These are phyloP conservation scores for Matsumyia berberina DNA, from an alignment of 2,888 invertebrate species.

Conservation along the genomic window DNA sequence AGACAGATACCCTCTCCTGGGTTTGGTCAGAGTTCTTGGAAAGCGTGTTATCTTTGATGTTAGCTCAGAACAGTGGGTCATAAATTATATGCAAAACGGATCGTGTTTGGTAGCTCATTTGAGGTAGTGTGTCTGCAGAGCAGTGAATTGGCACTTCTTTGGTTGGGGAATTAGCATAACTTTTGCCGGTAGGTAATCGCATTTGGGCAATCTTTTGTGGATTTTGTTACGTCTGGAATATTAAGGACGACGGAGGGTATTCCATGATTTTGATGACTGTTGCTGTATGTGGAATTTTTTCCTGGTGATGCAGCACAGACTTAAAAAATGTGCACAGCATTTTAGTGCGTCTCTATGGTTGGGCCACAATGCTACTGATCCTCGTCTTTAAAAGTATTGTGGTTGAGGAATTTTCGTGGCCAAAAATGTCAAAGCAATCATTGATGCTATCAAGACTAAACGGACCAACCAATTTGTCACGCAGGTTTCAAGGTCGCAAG, in stretches of 20 bases:
- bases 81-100: slow-evolving; percentile 70
- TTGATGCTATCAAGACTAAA: no score
- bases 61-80: slow-evolving; percentile 20
- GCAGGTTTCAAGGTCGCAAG: no score
- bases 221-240: slow-evolving; percentile 26
- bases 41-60: slow-evolving; percentile 43
- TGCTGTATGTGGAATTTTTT: no score
- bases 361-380: no score
- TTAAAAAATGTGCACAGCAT: no score
- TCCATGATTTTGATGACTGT: no score
- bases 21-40: slow-evolving; percentile 38
- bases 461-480: no score
- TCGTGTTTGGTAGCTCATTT: slow-evolving; percentile 38
- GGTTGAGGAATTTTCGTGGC: no score
- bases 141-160: slow-evolving; percentile 53
- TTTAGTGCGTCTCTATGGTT: no score
- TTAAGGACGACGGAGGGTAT: neutral
- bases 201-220: slow-evolving; percentile 33
- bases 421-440: no score
- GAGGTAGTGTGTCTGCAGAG: neutral
- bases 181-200: slow-evolving; percentile 57
- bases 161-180: slow-evolving; percentile 62
- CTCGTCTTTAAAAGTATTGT: no score
- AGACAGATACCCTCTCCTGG: neutral
- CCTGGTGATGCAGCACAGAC: no score